These are phyloP conservation scores for Procavia capensis DNA, from an alignment of 2,113 vertebrate genomes.

Conservation along the genomic window DNA sequence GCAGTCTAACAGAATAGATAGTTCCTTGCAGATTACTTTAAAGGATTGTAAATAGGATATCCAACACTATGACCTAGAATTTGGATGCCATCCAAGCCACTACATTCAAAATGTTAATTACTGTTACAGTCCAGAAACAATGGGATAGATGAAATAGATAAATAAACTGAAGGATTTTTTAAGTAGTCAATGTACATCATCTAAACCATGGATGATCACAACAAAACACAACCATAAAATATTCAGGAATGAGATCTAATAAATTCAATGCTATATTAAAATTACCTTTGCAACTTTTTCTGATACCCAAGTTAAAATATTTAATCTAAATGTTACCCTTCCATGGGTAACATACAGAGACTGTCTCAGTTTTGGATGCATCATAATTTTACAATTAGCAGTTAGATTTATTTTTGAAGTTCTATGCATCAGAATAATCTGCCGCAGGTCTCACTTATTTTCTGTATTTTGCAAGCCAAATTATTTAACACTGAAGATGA, in stretches of 20 bases:
- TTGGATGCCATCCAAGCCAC: neutral
- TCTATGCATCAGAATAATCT: neutral
- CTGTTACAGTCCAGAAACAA: neutral
- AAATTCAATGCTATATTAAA: neutral
- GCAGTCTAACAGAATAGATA: neutral
- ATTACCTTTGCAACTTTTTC: neutral
- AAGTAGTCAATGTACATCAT: neutral
- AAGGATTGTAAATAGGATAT: neutral
- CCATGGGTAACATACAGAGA: neutral
- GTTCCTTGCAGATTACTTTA: no score
- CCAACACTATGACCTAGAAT: neutral
- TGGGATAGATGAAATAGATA: neutral
- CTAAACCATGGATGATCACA: neutral
- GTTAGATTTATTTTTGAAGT: neutral
- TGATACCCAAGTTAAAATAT: neutral
- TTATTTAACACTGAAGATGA: neutral
- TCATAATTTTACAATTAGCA: neutral
- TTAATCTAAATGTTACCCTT: neutral
- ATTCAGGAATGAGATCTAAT: neutral
- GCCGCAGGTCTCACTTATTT: neutral
- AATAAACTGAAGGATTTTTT: neutral
- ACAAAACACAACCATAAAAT: neutral
- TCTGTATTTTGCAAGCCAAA: neutral
- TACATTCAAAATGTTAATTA: neutral
- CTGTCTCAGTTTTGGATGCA: neutral